A percentile compares a stretch with the other conserved stretches of the same genome.
Conservation (phyloP, 2,113 vertebrate species). For the Puma concolor region DNA sequence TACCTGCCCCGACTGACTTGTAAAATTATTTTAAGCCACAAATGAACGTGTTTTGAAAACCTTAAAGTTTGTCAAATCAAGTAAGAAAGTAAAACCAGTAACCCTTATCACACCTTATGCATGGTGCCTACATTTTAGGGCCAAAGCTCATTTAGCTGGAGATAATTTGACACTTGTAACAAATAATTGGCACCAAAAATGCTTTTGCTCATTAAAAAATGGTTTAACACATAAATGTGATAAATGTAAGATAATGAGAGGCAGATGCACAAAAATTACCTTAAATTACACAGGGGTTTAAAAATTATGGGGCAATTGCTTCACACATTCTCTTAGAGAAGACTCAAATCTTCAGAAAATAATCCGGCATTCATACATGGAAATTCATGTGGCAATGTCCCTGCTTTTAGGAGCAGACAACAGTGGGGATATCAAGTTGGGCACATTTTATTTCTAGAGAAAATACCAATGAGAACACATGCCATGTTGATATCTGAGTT, state of each 20-base stretch:
- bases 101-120: background rate
- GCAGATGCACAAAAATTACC: constrained; percentile 30
- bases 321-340: background rate
- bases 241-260: constrained; percentile 10
- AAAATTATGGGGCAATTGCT: background rate
- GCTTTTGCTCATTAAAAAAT: background rate
- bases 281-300: constrained; percentile 1
- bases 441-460: background rate
- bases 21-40: background rate
- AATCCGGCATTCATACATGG: background rate
- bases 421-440: background rate
- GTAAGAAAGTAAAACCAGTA: background rate
- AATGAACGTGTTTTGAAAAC: background rate
- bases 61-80: background rate
- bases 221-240: background rate
- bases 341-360: background rate
- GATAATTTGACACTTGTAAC: background rate
- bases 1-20: background rate
- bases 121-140: background rate
- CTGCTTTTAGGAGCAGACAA: background rate
- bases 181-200: background rate
- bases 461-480: background rate
- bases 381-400: background rate
- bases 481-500: background rate
- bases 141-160: background rate